Evolutionary conservation across 1,140 invertebrate species (phyloP).

Genomic region (Brachionus paranguensis): DNA sequence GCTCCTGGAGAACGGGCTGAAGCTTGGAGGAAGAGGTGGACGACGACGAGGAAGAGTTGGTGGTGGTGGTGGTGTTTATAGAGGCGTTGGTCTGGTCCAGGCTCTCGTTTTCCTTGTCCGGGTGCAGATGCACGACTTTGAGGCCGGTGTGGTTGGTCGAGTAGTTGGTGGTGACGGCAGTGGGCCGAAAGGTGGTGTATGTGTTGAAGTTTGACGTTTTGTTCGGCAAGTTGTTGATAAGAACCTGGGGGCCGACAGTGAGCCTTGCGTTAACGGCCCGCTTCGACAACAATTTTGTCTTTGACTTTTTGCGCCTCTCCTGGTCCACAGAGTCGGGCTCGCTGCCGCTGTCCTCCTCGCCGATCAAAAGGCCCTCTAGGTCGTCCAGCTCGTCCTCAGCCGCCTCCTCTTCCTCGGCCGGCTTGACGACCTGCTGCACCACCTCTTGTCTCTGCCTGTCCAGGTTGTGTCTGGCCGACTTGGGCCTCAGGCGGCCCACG

Average conservation of each 20-base stretch:
- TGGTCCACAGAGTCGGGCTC: not conserved
- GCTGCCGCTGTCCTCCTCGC: constrained; percentile 5
- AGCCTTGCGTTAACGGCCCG: not conserved
- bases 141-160: not conserved
- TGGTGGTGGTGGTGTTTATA: not conserved
- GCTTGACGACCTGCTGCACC: no score
- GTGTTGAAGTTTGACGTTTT: not conserved
- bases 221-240: not conserved
- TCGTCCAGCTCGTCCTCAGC: constrained; percentile 15
- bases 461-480: constrained; percentile 12
- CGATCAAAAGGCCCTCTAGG: constrained; percentile 8
- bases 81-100: constrained; percentile 22
- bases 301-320: not conserved
- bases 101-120: not conserved
- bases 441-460: not conserved
- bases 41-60: constrained; percentile 26
- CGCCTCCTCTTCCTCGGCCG: not conserved
- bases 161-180: constrained; percentile 31
- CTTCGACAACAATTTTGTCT: constrained; percentile 9
- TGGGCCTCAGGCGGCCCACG: not conserved
- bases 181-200: constrained; percentile 35
- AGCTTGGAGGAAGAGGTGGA: constrained; percentile 5
- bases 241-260: not conserved
- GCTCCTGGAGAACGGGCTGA: not conserved
- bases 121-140: constrained; percentile 6